These are phyloP conservation scores for Anolis sagrei DNA, from an alignment of 2,113 vertebrate genomes.

Conservation along the genomic window DNA sequence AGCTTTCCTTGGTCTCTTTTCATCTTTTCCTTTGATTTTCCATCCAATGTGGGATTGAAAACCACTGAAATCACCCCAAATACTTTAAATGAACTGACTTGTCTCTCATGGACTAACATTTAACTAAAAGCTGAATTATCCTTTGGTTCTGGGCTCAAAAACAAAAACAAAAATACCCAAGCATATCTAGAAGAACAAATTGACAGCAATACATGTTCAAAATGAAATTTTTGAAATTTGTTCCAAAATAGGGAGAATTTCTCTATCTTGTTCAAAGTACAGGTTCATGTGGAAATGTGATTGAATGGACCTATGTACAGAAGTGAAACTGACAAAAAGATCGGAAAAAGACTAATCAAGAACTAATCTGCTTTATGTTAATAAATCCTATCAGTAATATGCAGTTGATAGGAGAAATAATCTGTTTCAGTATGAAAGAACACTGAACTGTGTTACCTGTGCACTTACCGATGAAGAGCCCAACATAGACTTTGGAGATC, in stretches of 20 bases:
- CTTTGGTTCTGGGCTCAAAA: not conserved
- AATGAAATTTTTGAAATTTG: not conserved
- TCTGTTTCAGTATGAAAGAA: not conserved
- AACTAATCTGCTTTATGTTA: not conserved
- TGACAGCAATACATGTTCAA: not conserved
- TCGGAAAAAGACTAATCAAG: not conserved
- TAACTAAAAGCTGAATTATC: not conserved
- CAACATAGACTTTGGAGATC: slow-evolving; percentile 89
- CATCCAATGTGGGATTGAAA: no score
- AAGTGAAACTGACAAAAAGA: not conserved
- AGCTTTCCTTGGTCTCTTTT: no score
- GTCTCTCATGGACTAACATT: not conserved
- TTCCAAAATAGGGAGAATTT: not conserved
- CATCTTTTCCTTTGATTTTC: no score
- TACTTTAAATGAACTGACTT: not conserved
- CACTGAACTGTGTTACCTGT: slow-evolving; percentile 8
- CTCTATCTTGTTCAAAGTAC: not conserved
- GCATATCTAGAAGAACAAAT: not conserved
- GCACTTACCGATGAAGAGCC: slow-evolving; percentile 91
- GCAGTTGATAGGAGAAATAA: not conserved
- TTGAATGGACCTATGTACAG: not conserved
- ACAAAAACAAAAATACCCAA: not conserved
- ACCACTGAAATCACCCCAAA: no score
- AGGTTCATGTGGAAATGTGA: not conserved
- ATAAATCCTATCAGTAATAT: not conserved